Base-by-base conservation (phyloP, 2,888 invertebrate species). In the Agrochola lychnidis region DNA sequence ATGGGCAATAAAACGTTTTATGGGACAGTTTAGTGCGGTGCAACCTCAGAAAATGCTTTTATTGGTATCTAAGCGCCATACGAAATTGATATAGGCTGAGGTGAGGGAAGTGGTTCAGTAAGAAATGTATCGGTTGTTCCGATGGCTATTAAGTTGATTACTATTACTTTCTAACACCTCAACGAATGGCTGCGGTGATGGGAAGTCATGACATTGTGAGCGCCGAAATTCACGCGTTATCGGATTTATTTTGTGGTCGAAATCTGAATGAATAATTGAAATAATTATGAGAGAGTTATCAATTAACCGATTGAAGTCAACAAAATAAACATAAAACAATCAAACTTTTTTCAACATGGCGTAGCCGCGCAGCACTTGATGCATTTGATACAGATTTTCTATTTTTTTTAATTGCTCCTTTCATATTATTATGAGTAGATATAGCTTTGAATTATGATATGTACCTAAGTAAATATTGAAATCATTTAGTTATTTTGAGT, bases 1-100 rank as follows among this genome's bases (percentile, higher is more conserved):
- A 95, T 94, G 94, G 94, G 89, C 92, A 90, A 94, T 96, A 95
- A 95, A 95, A 92, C 89, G 92, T 94, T 96, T 96, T 95, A 95
- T 95, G 94, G 91, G 93, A 93, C 94, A 94, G 89, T 94, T 94
- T 92, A 95, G 93, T 91, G 93, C 92, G 91, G 91, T 90, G 91
- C 92, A 94, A 94, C 94, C 92, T 94, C 94, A 91, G 93, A 93
- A 93, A 91, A 92, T 90, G 93, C 91, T 94, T 95, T 95, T 95
- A 95, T 95, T 94, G 93, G 91, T 93, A 94, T 93, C 93, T 94
- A 94, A 95, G 92, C 93, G 93, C 94, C 94, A 87, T 89, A 89
- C 89, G 88, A 90, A 90, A 92, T 91, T 91, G 91, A 92, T 92
- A 90, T 90, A 89, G 89, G 88, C 89, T 76, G 88, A 91, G 87